A percentile compares a stretch with the other conserved stretches of the same genome.
Evolutionary conservation across 1,140 invertebrate genomes (phyloP).

Genomic region (Himalopsyche phryganea): DNA sequence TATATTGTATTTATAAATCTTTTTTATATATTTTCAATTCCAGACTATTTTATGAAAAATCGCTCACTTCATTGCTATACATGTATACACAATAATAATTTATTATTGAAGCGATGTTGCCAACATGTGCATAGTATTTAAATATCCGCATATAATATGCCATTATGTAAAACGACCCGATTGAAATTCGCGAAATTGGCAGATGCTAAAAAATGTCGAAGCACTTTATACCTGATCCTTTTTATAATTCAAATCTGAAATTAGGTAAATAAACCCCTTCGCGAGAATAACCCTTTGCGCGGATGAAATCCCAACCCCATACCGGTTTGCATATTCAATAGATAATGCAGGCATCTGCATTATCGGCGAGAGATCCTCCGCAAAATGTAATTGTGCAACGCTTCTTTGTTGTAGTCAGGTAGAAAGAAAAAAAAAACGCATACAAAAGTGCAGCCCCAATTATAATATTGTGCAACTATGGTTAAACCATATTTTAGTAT

Average conservation of each 20-base stretch:
- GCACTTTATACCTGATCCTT: constrained; percentile 13
- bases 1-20: too few relatives aligned
- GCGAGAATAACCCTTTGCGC: background rate
- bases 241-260: constrained; percentile 33
- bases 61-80: too few relatives aligned
- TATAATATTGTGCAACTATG: constrained; percentile 23
- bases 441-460: constrained; percentile 15
- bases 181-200: constrained; percentile 32
- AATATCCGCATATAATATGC: too few relatives aligned
- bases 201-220: constrained; percentile 31
- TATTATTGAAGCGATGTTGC: too few relatives aligned
- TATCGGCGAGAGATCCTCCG: constrained; percentile 28
- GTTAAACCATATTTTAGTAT: too few relatives aligned
- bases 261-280: constrained; percentile 33
- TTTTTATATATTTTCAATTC: too few relatives aligned
- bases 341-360: constrained; percentile 30
- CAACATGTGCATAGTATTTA: too few relatives aligned
- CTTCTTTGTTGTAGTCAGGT: constrained; percentile 28
- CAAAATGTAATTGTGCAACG: constrained; percentile 32
- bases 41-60: too few relatives aligned
- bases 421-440: background rate
- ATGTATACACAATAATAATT: too few relatives aligned
- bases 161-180: constrained; percentile 24
- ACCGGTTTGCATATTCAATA: constrained; percentile 34
- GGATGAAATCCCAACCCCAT: constrained; percentile 33